Evolutionary conservation across 2,888 invertebrate species (phyloP).

Genomic region (Lasioglossum marginatum): DNA sequence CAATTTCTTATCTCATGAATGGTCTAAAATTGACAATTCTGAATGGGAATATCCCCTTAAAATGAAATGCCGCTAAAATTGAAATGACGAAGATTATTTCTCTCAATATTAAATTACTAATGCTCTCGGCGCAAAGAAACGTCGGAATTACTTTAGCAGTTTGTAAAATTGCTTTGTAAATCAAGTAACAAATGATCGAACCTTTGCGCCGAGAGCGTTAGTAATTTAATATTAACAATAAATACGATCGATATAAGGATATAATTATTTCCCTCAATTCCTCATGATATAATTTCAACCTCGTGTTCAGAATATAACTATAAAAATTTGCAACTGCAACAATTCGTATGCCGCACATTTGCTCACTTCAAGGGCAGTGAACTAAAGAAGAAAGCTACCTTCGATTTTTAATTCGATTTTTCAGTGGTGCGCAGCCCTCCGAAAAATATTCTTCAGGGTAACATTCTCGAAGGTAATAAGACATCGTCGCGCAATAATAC

Average conservation of each 20-base stretch:
- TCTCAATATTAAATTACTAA: too few relatives aligned
- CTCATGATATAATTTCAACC: neutral
- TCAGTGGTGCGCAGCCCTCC: neutral
- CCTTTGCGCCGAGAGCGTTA: too few relatives aligned
- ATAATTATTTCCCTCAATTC: neutral
- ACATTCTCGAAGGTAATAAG: constrained; percentile 14
- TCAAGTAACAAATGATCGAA: too few relatives aligned
- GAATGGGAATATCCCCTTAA: neutral
- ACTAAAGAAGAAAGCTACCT: neutral
- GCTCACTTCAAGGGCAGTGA: neutral
- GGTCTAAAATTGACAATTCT: neutral
- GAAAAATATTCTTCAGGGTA: neutral
- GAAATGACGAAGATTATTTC: neutral
- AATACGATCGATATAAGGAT: too few relatives aligned
- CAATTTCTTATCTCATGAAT: too few relatives aligned
- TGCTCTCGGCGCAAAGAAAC: too few relatives aligned
- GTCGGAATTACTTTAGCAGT: too few relatives aligned
- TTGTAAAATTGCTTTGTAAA: too few relatives aligned
- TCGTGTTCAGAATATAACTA: neutral
- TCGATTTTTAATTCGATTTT: neutral
- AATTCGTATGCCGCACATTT: neutral
- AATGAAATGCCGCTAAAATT: neutral
- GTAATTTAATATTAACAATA: too few relatives aligned
- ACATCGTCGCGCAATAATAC: neutral
- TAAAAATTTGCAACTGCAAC: neutral